Evolutionary conservation across 2,888 invertebrate genomes (phyloP), one percentile per base, ranked within the genome.

Genomic region (Tuberolachnus salignus): DNA sequence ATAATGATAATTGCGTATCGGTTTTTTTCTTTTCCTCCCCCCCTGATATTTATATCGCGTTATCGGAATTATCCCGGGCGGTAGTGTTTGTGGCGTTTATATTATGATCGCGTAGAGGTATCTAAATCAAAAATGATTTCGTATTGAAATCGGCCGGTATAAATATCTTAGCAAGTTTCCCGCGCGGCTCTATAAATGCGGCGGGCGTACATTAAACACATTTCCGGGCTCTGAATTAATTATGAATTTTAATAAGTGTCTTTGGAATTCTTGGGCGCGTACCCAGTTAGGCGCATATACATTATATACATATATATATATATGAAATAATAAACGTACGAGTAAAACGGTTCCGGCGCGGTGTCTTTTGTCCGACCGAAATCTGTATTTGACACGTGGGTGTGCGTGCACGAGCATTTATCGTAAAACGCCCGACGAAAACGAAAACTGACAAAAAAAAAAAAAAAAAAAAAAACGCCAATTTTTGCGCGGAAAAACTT

Each of bases 341-440:
- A 69, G 69, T 53, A 69, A 69, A 42, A 55, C 19, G 53, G 53
- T 55, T 53, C 34, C 34, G 34, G 34, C 34, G 34, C 4, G 51
- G 51, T 51, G 26, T 67, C 67, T 67, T 67, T 67, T 67, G 67
- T 67, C 67, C 69, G 69, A 55, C 42, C 42, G 8, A 16, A 42
- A 44, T 44, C 70, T 71, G 70, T 57, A 44, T 71, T 71, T 71
- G 70, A 71, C 70, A 23, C n/a, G 70, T 71, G 57, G 70, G 57
- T 44, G 23, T 46, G 57, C 9, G 46, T 69, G 53, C 42, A 53
- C 19, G 70, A 71, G 57, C 57, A 57, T 71, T 71, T 71, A 71
- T 71, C 44, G 55, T n/a, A n/a, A 21, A 21, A 57, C n/a, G 55
- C 11, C 57, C 23, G 57, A 10, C 11, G 57, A 19, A 49, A 26